A percentile compares a stretch with the other conserved stretches of the same genome.
phyloP scores from a whole-genome alignment of 1,140 invertebrate genomes.

The Galendromus occidentalis region DNA sequence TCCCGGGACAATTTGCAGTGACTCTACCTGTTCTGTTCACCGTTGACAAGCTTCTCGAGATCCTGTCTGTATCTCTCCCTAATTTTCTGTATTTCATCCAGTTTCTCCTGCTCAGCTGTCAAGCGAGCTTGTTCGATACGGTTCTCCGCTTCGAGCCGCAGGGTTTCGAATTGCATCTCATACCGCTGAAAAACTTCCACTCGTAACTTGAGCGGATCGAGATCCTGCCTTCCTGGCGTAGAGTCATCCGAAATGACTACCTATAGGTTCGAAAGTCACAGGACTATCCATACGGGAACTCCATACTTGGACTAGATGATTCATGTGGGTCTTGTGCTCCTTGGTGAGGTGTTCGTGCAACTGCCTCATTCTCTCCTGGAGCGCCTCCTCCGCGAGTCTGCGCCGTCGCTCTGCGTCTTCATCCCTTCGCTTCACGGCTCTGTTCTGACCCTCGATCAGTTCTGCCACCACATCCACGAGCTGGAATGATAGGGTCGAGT shows the following conservation, averaged over 20 bases:
- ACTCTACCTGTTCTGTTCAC: neutral
- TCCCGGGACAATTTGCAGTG: too few relatives aligned
- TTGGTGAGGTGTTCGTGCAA: neutral
- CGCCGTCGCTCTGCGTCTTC: neutral
- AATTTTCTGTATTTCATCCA: neutral
- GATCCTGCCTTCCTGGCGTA: too few relatives aligned
- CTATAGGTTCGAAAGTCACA: too few relatives aligned
- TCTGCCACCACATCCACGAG: neutral
- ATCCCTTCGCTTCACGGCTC: neutral
- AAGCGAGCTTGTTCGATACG: neutral
- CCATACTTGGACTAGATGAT: too few relatives aligned
- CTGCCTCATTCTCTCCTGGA: neutral
- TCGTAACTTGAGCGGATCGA: too few relatives aligned
- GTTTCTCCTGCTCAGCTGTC: neutral
- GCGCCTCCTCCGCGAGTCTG: neutral
- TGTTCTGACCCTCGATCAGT: neutral
- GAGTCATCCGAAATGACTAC: too few relatives aligned
- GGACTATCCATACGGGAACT: too few relatives aligned
- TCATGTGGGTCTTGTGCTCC: neutral
- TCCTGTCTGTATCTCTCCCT: neutral
- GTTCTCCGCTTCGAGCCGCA: neutral
- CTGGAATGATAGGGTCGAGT: neutral
- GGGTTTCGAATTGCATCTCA: neutral
- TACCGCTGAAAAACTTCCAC: constrained; percentile 1
- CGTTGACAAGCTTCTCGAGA: neutral